Base-by-base conservation (phyloP, 1,140 invertebrate genomes). In the Bombus waltoni region DNA sequence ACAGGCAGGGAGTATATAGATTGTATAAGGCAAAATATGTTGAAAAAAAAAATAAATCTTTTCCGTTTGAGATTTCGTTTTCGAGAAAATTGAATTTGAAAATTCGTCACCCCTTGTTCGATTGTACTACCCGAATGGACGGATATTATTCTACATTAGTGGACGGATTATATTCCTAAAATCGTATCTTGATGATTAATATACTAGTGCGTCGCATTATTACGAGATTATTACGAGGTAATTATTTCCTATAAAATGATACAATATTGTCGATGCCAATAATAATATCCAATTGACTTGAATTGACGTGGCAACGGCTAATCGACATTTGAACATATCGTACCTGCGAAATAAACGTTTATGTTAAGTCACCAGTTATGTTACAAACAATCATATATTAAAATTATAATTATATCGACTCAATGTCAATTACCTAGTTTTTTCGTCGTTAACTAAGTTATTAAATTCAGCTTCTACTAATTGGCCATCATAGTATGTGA, bases 401-500 rank as follows among this genome's bases (percentile, higher is more conserved):
- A 76, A 76, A 11, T 71, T 71, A 71, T 28, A 25, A 59, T 75
- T 35, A 42, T 68, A 44, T 28, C 42, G 25, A 35, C 4, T 85
- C 32, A 38, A 32, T 28, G 11, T 40, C 57, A 70, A 89, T 93
- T 94, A 96, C 96, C 97, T 96, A 1, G 98, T 98, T 92, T 97
- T 95, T 90, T 97, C 97, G 89, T 98, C 96, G 32, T 96, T 95
- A 3, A 98, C 96, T 75, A 99, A 96, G 94, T 98, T 99, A 89
- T 96, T 96, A 95, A 99, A 99, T 95, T 99, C 99, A 2, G 98
- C 98, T 95, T 99, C 99, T 59, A 99, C 97, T 35, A 99, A 96
- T 95, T 99, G 99, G 0, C 99, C 99, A 95, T 99, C 99, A 93
- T 98, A 99, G 94, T 99, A 99, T 8, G 98, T 99, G 91, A 98